Evolutionary conservation across 37 sponge, comb jelly and placozoan genomes (phyloP).

Genomic region (Tethya wilhelma): DNA sequence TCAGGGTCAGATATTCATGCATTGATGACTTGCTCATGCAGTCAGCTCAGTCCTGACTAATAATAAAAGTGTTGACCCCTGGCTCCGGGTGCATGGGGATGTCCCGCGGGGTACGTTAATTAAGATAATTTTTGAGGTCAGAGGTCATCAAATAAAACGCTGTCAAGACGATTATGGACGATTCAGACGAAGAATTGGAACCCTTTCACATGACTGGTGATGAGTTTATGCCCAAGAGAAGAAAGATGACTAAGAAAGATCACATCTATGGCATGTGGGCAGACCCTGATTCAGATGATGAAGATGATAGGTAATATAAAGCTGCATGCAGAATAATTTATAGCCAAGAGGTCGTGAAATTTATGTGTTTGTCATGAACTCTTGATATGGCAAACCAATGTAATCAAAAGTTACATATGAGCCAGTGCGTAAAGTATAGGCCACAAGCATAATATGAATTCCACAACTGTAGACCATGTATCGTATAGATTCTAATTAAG

Average conservation of each 20-base stretch:
- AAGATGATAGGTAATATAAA: conserved; percentile 28
- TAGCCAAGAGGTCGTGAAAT: neutral
- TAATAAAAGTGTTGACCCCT: no score
- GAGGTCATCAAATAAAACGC: no score
- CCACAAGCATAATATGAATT: neutral
- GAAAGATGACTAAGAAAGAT: conserved; percentile 79
- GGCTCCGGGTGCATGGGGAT: neutral
- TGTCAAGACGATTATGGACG: conserved; percentile 2
- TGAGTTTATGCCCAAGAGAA: conserved; percentile 36
- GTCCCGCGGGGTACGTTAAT: neutral
- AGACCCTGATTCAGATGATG: conserved; percentile 80
- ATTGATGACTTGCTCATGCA: no score
- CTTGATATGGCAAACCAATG: neutral
- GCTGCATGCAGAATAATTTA: no score
- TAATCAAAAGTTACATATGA: neutral
- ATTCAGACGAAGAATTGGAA: conserved; percentile 83
- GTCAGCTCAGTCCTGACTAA: no score
- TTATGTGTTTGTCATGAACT: neutral
- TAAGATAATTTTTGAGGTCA: no score
- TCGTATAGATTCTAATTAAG: no score
- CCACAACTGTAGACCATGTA: no score
- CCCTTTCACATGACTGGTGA: conserved; percentile 79
- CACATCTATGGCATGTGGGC: conserved; percentile 93
- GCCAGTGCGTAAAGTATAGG: neutral
- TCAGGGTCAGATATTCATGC: no score